Evolutionary conservation across 2,113 vertebrate species (phyloP).

Genomic region (Ameiurus melas): DNA sequence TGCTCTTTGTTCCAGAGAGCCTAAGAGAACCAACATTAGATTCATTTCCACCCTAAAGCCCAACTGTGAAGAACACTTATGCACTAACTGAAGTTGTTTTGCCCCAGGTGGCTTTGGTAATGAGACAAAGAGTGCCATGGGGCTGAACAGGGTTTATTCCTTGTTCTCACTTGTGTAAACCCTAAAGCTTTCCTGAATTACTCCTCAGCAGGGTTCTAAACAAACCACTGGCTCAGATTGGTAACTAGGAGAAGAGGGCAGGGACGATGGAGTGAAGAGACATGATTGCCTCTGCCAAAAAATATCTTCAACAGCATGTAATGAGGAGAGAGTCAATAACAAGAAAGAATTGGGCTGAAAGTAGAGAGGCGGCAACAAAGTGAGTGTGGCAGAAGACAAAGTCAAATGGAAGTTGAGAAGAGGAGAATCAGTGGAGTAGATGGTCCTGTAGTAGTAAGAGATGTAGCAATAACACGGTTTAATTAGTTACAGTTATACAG

Average conservation of each 20-base stretch:
- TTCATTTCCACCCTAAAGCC: slow-evolving; percentile 9
- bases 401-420: slow-evolving; percentile 4
- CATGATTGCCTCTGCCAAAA: slow-evolving; percentile 37
- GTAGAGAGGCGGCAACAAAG: slow-evolving; percentile 7
- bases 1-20: background rate
- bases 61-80: slow-evolving; percentile 32
- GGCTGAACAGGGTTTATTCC: slow-evolving; percentile 46
- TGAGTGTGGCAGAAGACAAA: background rate
- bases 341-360: background rate
- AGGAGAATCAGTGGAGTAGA: background rate
- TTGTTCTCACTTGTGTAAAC: slow-evolving; percentile 53
- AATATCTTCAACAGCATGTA: slow-evolving; percentile 44
- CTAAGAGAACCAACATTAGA: background rate
- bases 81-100: slow-evolving; percentile 34
- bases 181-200: slow-evolving; percentile 56
- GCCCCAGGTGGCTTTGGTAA: slow-evolving; percentile 36
- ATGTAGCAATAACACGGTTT: slow-evolving; percentile 14
- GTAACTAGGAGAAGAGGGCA: slow-evolving; percentile 32
- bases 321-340: slow-evolving; percentile 47
- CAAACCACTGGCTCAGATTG: slow-evolving; percentile 35
- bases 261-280: slow-evolving; percentile 8
- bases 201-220: slow-evolving; percentile 30
- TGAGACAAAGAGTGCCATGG: slow-evolving; percentile 43
- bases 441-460: background rate
- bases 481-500: slow-evolving; percentile 1